Evolutionary conservation across 2,113 vertebrate species (phyloP).

Genomic region (Anser brachyrhynchus): DNA sequence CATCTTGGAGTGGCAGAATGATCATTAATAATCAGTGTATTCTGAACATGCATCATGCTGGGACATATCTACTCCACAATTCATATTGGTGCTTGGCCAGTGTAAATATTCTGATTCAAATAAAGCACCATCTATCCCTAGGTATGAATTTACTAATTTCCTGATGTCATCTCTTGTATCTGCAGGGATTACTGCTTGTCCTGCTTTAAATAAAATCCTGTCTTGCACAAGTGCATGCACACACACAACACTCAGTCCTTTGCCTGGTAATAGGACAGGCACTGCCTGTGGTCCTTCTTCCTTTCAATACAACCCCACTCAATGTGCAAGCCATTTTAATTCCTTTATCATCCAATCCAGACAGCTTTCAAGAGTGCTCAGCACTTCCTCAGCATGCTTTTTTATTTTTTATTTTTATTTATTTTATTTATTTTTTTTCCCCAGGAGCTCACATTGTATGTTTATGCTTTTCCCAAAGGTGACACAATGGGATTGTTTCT

Average conservation of each 20-base stretch:
- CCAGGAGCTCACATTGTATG: neutral
- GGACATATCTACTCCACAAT: neutral
- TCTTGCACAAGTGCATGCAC: neutral
- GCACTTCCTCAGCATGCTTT: neutral
- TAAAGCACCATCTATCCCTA: constrained; percentile 5
- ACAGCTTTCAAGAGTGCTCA: neutral
- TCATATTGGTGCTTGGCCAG: neutral
- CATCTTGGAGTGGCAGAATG: neutral
- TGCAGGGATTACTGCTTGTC: constrained; percentile 38
- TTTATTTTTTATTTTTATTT: no score
- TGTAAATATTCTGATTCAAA: neutral
- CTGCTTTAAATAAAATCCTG: constrained; percentile 44
- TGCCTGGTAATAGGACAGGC: neutral
- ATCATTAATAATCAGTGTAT: neutral
- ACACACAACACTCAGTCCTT: neutral
- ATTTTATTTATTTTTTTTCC: neutral
- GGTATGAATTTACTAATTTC: constrained; percentile 23
- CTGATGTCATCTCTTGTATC: constrained; percentile 7
- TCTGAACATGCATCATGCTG: neutral
- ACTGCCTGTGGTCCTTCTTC: neutral
- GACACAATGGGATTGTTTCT: neutral
- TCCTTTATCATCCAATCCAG: neutral
- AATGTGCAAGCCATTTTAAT: neutral
- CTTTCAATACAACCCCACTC: neutral
- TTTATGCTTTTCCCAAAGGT: rapidly evolving